A percentile compares a stretch with the other conserved stretches of the same genome.
Evolutionary conservation across 1,140 invertebrate species (phyloP).

Genomic region (Drosophila grimshawi): DNA sequence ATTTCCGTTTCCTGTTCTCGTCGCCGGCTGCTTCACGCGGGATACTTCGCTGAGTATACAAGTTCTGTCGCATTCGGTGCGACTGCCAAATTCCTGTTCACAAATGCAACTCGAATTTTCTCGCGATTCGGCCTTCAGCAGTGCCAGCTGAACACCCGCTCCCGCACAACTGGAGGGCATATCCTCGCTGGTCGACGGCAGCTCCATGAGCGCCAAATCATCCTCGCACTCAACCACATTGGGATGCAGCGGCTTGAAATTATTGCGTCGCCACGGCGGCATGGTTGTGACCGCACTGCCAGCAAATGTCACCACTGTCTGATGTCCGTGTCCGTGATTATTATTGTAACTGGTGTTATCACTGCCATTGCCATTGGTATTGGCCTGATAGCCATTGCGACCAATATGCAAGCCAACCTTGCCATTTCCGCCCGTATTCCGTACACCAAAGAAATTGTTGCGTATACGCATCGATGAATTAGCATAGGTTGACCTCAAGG

Average conservation of each 20-base stretch:
- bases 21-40: conserved; percentile 60
- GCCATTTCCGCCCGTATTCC: conserved; percentile 13
- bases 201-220: conserved; percentile 70
- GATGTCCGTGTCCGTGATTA: conserved; percentile 36
- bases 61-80: conserved; percentile 72
- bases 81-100: conserved; percentile 73
- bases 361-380: conserved; percentile 25
- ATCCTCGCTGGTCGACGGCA: conserved; percentile 69
- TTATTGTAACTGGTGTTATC: conserved; percentile 42
- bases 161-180: conserved; percentile 32
- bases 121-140: conserved; percentile 47
- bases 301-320: conserved; percentile 70
- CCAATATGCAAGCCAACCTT: conserved; percentile 25
- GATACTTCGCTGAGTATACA: conserved; percentile 77
- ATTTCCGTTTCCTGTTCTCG: not conserved
- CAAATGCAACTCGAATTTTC: conserved; percentile 71
- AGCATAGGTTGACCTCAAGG: conserved; percentile 75
- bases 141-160: conserved; percentile 52
- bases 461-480: conserved; percentile 80
- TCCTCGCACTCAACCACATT: conserved; percentile 77
- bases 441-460: conserved; percentile 63
- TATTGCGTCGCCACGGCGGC: conserved; percentile 74
- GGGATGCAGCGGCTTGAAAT: conserved; percentile 77
- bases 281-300: conserved; percentile 33
- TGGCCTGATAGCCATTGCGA: conserved; percentile 37